Evolutionary conservation across 2,113 vertebrate genomes (phyloP).

Genomic region (Coptodon rendalli): DNA sequence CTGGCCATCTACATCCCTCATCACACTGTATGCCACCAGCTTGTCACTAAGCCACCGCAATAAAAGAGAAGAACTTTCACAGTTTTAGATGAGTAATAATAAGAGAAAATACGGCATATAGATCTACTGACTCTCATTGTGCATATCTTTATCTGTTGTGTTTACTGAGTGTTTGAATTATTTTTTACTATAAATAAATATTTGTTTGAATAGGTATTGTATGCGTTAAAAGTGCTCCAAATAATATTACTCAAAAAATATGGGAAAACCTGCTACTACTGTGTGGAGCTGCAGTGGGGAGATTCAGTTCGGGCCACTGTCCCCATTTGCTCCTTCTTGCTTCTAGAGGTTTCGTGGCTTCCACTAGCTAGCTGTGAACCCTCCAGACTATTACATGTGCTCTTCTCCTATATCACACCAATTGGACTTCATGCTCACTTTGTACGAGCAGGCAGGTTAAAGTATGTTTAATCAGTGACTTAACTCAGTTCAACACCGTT

Average conservation of each 20-base stretch:
- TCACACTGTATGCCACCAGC: conserved; percentile 2
- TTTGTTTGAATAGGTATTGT: background rate
- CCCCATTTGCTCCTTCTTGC: background rate
- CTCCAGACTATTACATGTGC: background rate
- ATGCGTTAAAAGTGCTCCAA: background rate
- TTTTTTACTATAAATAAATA: background rate
- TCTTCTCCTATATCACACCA: background rate
- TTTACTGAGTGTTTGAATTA: background rate
- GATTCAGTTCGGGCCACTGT: background rate
- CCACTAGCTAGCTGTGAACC: background rate
- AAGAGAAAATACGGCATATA: background rate
- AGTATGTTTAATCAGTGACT: background rate
- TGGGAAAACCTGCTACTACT: background rate
- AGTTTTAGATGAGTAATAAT: conserved; percentile 12
- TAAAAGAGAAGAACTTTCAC: conserved; percentile 7
- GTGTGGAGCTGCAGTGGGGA: background rate
- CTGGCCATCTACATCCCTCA: conserved; percentile 50
- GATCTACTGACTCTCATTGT: background rate
- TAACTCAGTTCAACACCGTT: background rate
- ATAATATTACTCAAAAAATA: background rate
- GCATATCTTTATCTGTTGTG: background rate
- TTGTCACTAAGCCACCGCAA: conserved; percentile 28
- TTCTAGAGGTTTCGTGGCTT: background rate
- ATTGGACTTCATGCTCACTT: background rate
- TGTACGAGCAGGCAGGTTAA: background rate